Percentiles rank a stretch among this genome's conserved stretches.
phyloP scores from a whole-genome alignment of 2,797 vertebrate species.

The Siniperca scherzeri region DNA sequence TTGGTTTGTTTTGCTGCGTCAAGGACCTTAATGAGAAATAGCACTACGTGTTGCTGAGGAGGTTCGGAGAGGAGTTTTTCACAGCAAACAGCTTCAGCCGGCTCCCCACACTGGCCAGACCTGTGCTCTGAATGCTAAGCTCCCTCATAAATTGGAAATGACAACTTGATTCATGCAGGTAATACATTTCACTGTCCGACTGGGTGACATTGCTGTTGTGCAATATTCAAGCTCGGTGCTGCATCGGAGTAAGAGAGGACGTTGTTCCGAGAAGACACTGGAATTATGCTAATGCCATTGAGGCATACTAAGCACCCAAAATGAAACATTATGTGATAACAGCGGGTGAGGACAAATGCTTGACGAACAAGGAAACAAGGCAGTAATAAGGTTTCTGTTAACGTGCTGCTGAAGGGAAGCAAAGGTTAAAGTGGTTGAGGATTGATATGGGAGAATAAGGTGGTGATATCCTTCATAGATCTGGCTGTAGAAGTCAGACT shows the following conservation, averaged over 20 bases:
- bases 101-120: conserved; percentile 23
- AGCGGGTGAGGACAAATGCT: conserved; percentile 38
- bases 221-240: conserved; percentile 54
- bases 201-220: conserved; percentile 63
- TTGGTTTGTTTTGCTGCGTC: conserved; percentile 12
- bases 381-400: not conserved
- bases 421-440: conserved; percentile 11
- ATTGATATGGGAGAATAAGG: conserved; percentile 16
- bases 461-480: conserved; percentile 40
- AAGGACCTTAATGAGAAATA: conserved; percentile 5
- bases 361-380: conserved; percentile 5
- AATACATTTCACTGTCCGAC: conserved; percentile 68
- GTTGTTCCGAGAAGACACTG: conserved; percentile 2
- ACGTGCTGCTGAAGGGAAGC: not conserved
- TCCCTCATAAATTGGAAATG: conserved; percentile 73
- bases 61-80: conserved; percentile 14
- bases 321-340: conserved; percentile 39
- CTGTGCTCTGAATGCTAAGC: conserved; percentile 66
- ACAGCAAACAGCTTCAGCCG: conserved; percentile 30
- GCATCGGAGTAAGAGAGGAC: conserved; percentile 35
- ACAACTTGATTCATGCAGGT: conserved; percentile 78
- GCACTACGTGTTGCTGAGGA: not conserved
- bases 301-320: conserved; percentile 12
- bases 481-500: conserved; percentile 22
- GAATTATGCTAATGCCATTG: conserved; percentile 45